phyloP scores from a whole-genome alignment of 23 tunicate species.

The Aplidium turbinatum region DNA sequence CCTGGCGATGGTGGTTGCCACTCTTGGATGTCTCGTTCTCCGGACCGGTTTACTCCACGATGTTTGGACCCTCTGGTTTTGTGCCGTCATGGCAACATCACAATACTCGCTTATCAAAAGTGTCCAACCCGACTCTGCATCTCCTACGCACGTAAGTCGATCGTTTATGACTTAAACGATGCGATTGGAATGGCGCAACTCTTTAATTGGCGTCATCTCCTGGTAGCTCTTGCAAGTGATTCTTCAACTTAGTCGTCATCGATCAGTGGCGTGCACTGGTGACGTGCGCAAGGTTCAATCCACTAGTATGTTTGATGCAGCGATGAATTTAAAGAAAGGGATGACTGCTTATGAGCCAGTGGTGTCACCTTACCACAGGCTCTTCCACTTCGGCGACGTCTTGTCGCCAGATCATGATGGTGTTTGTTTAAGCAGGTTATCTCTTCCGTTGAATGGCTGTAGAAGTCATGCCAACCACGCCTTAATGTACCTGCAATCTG shows the following conservation, averaged over 20 bases:
- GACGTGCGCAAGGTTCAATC: too few relatives aligned
- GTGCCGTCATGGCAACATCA: slow-evolving; percentile 81
- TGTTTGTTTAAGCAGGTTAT: too few relatives aligned
- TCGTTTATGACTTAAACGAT: background rate
- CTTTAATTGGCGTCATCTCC: background rate
- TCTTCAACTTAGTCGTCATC: background rate
- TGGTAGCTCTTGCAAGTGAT: background rate
- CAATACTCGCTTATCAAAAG: slow-evolving; percentile 77
- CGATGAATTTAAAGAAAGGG: too few relatives aligned
- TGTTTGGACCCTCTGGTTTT: slow-evolving; percentile 75
- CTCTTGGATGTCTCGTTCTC: slow-evolving; percentile 49
- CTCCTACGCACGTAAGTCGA: slow-evolving; percentile 81
- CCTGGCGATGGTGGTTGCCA: slow-evolving; percentile 43
- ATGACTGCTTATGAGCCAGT: too few relatives aligned
- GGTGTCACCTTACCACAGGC: too few relatives aligned
- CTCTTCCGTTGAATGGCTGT: too few relatives aligned
- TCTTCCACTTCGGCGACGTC: too few relatives aligned
- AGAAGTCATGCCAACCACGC: too few relatives aligned
- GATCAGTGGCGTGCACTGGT: too few relatives aligned
- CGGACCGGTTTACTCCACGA: slow-evolving; percentile 45
- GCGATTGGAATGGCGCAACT: background rate
- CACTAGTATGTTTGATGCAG: too few relatives aligned
- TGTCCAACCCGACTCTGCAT: slow-evolving; percentile 87
- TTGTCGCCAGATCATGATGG: too few relatives aligned
- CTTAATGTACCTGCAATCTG: background rate